phyloP scores from a whole-genome alignment of 2,888 invertebrate species.

The Trichogramma evanescens region DNA sequence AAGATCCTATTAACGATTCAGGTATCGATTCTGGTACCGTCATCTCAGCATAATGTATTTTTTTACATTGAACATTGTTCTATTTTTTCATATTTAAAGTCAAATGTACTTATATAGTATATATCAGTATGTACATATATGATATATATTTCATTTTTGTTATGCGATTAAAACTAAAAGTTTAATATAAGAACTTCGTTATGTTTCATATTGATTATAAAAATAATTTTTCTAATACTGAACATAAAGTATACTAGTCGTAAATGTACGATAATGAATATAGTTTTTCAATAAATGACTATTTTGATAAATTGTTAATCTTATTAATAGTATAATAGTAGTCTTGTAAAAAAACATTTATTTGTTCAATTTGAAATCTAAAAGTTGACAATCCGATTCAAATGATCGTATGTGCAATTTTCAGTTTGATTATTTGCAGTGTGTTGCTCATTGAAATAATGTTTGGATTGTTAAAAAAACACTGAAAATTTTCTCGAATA shows the following conservation, averaged over 20 bases:
- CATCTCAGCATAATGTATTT: constrained; percentile 12
- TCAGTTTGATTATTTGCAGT: no score
- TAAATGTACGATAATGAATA: constrained; percentile 21
- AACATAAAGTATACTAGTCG: constrained; percentile 15
- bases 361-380: no score
- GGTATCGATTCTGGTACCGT: constrained; percentile 15
- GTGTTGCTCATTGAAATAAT: no score
- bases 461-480: no score
- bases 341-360: no score
- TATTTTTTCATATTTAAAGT: constrained; percentile 9
- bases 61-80: neutral
- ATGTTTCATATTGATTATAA: constrained; percentile 19
- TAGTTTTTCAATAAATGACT: constrained; percentile 24
- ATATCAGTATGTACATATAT: neutral
- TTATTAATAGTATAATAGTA: neutral
- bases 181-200: constrained; percentile 12
- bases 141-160: constrained; percentile 17
- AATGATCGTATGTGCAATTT: no score
- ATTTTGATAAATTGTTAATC: constrained; percentile 19
- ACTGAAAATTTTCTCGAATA: no score
- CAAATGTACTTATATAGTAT: neutral
- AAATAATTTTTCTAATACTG: constrained; percentile 18
- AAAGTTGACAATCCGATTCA: no score
- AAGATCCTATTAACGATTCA: constrained; percentile 18
- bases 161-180: constrained; percentile 11